Evolutionary conservation across 1,140 invertebrate species (phyloP).

Genomic region (Drosophila erecta): DNA sequence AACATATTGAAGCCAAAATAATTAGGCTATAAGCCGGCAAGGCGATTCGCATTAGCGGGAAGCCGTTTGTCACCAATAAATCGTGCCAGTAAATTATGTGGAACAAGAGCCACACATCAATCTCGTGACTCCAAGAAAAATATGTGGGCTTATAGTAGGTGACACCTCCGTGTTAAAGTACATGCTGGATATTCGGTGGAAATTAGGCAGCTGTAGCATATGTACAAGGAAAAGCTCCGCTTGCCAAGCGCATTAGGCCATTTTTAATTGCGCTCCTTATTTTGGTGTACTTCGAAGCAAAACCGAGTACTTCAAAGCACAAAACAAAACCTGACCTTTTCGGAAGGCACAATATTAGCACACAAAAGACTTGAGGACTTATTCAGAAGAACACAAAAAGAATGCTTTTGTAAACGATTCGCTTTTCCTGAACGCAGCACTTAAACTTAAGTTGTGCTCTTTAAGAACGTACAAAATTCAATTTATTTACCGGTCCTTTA

Average conservation of each 20-base stretch:
- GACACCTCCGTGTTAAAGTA: slow-evolving; percentile 35
- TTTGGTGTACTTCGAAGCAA: slow-evolving; percentile 16
- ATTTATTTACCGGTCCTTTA: slow-evolving; percentile 16
- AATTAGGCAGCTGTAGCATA: slow-evolving; percentile 41
- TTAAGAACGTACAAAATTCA: slow-evolving; percentile 4
- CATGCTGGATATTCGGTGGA: slow-evolving; percentile 1
- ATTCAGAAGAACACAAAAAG: neutral
- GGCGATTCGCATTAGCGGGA: slow-evolving; percentile 41
- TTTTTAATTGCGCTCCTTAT: slow-evolving; percentile 44
- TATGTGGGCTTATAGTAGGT: slow-evolving; percentile 4
- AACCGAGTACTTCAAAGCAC: slow-evolving; percentile 14
- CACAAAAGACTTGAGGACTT: slow-evolving; percentile 11
- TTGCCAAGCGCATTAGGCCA: slow-evolving; percentile 21
- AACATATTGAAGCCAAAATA: slow-evolving; percentile 44
- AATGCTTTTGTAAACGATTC: neutral
- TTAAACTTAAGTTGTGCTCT: neutral
- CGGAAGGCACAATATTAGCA: slow-evolving; percentile 12
- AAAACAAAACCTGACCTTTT: slow-evolving; percentile 25
- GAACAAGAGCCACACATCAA: slow-evolving; percentile 56
- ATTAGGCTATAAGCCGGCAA: slow-evolving; percentile 50
- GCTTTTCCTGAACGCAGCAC: neutral
- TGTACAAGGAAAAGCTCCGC: neutral
- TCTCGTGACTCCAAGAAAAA: slow-evolving; percentile 33
- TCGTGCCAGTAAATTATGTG: slow-evolving; percentile 55
- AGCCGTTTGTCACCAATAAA: slow-evolving; percentile 62